Evolutionary conservation across 2,888 invertebrate genomes (phyloP).

Genomic region (Nysson spinosus): DNA sequence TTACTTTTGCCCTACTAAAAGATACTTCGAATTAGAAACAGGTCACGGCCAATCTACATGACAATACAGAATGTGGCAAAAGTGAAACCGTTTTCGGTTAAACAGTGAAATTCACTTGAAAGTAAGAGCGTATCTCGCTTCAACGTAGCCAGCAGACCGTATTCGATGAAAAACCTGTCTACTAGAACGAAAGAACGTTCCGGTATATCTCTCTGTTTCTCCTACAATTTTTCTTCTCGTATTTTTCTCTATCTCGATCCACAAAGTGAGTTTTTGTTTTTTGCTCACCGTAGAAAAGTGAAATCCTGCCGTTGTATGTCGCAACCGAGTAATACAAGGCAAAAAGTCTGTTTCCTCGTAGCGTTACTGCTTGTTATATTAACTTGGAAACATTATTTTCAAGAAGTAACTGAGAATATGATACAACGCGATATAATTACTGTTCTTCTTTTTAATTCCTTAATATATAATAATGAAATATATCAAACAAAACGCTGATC

Average conservation of each 20-base stretch:
- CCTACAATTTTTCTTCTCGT: constrained; percentile 1
- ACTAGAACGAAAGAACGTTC: background rate
- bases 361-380: background rate
- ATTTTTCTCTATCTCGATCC: background rate
- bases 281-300: constrained; percentile 13
- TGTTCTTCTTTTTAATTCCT: no score
- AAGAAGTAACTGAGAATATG: no score
- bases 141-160: constrained; percentile 21
- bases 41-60: constrained; percentile 63
- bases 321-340: constrained; percentile 23
- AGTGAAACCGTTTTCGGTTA: constrained; percentile 57
- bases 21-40: constrained; percentile 21
- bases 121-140: constrained; percentile 48
- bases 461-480: no score
- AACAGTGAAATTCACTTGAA: constrained; percentile 61
- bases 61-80: constrained; percentile 36
- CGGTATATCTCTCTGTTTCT: background rate
- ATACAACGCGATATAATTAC: no score
- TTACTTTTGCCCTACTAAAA: constrained; percentile 59
- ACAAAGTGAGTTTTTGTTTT: constrained; percentile 13
- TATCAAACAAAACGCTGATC: no score
- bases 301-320: constrained; percentile 29
- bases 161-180: constrained; percentile 10
- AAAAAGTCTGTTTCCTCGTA: constrained; percentile 24
- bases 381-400: background rate